A percentile compares a stretch with the other conserved stretches of the same genome.
phyloP scores from a whole-genome alignment of 2,888 invertebrate genomes.

The Dicycla oo region DNA sequence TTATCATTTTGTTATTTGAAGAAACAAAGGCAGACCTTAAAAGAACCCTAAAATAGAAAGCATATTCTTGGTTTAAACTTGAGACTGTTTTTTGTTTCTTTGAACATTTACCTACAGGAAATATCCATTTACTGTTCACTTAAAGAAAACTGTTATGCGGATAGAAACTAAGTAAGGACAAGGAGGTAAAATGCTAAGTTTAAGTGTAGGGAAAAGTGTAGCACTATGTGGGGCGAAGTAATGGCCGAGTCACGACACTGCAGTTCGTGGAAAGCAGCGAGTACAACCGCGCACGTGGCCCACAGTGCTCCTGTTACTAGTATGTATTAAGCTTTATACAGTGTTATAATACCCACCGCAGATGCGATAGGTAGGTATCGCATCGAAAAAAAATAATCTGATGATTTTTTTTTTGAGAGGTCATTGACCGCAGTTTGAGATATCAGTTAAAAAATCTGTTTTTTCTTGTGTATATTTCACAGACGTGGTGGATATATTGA shows the following conservation, averaged over 20 bases:
- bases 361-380: too few species aligned
- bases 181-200: constrained; percentile 64
- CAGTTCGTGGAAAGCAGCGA: constrained; percentile 69
- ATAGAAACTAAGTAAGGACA: constrained; percentile 38
- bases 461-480: too few species aligned
- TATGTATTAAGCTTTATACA: constrained; percentile 28
- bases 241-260: constrained; percentile 76
- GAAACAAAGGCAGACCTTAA: constrained; percentile 58
- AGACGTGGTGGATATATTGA: too few species aligned
- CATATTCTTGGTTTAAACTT: constrained; percentile 2
- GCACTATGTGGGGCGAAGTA: constrained; percentile 78
- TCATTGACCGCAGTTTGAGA: too few species aligned
- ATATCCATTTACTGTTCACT: background rate
- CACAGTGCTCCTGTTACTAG: constrained; percentile 37
- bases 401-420: too few species aligned
- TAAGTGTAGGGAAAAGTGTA: constrained; percentile 72
- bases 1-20: constrained; percentile 45
- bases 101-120: background rate
- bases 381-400: too few species aligned
- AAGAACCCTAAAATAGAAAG: constrained; percentile 2
- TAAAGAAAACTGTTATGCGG: constrained; percentile 45
- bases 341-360: too few species aligned
- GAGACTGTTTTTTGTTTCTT: background rate
- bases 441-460: too few species aligned
- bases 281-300: constrained; percentile 58